phyloP scores from a whole-genome alignment of 2,113 vertebrate genomes.

The Caranx melampygus region DNA sequence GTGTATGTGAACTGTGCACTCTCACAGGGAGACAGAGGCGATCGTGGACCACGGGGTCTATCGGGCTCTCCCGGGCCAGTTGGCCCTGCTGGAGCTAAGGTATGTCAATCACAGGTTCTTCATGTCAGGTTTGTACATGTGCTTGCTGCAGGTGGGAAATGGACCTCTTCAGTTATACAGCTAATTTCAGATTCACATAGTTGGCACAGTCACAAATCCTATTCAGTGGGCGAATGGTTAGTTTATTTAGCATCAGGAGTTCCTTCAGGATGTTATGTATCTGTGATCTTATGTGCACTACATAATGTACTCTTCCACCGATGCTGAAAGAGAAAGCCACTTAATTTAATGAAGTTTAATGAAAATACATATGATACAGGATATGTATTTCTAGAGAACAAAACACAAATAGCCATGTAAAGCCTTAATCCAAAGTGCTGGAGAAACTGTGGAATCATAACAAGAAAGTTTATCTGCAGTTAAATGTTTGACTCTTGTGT shows the following conservation, averaged over 20 bases:
- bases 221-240: too few relatives aligned
- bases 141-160: not conserved
- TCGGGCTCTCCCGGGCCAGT: slow-evolving; percentile 70
- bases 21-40: slow-evolving; percentile 81
- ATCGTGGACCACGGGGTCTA: slow-evolving; percentile 78
- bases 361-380: too few relatives aligned
- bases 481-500: not conserved
- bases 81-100: slow-evolving; percentile 83
- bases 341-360: too few relatives aligned
- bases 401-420: too few relatives aligned
- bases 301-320: too few relatives aligned
- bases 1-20: slow-evolving; percentile 12
- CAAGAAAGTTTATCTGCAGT: not conserved
- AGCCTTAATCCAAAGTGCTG: too few relatives aligned
- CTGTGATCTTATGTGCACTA: too few relatives aligned
- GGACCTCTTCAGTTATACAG: not conserved
- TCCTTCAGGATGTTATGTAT: too few relatives aligned
- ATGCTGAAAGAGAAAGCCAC: too few relatives aligned
- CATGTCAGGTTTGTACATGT: not conserved
- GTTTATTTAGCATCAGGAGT: too few relatives aligned
- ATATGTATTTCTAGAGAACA: too few relatives aligned
- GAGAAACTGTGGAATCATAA: too few relatives aligned
- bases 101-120: slow-evolving; percentile 35
- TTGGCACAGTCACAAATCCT: not conserved
- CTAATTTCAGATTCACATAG: not conserved